phyloP scores from a whole-genome alignment of 1,140 invertebrate species.

The Aricia agestis region DNA sequence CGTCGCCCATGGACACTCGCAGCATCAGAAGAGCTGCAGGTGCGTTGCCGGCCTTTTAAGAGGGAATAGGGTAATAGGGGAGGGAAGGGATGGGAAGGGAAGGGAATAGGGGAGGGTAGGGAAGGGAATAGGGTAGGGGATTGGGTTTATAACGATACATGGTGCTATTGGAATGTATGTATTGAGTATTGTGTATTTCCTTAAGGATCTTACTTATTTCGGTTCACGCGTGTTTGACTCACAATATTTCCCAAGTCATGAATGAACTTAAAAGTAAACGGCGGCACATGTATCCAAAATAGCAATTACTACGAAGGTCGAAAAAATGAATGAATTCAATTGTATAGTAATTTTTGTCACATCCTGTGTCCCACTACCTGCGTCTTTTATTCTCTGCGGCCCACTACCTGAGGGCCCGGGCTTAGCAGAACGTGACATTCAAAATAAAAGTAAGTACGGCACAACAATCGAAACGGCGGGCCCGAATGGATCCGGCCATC shows the following conservation, averaged over 20 bases:
- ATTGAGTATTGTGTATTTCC: not conserved
- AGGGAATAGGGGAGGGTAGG: no score
- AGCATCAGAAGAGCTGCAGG: no score
- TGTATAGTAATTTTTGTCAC: slow-evolving; percentile 39
- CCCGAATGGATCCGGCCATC: slow-evolving; percentile 36
- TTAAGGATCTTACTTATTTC: not conserved
- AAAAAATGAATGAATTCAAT: slow-evolving; percentile 30
- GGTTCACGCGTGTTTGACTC: not conserved
- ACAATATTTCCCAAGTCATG: not conserved
- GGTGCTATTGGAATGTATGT: no score
- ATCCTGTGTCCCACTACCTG: slow-evolving; percentile 65
- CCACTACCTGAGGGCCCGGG: slow-evolving; percentile 48
- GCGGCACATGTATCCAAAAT: slow-evolving; percentile 3
- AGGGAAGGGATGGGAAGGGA: no score
- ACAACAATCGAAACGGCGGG: slow-evolving; percentile 57
- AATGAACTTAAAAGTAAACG: slow-evolving; percentile 4
- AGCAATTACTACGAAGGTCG: slow-evolving; percentile 5
- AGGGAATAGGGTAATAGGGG: no score
- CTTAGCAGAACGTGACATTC: slow-evolving; percentile 47
- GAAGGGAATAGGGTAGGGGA: no score
- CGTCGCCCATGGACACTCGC: no score
- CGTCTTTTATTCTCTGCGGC: slow-evolving; percentile 50
- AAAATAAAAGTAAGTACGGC: slow-evolving; percentile 49
- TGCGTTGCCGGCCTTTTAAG: no score
- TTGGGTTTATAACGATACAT: no score